Conservation (phyloP, 2,113 vertebrate genomes). For the Rhabdomys dilectus region DNA sequence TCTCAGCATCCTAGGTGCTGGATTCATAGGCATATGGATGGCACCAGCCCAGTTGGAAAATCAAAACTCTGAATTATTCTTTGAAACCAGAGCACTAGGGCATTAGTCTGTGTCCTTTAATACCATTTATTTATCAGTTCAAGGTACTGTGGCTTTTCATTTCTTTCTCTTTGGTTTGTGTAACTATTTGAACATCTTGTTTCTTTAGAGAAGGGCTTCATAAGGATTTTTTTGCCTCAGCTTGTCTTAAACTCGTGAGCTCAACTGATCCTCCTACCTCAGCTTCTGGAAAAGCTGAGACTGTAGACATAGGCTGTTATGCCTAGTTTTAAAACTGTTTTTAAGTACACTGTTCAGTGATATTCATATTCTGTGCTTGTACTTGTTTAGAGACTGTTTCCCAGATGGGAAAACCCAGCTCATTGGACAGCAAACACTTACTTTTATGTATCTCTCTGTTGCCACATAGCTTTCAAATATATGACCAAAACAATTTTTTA, state of each 20-base stretch:
- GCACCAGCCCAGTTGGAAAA: neutral
- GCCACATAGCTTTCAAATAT: conserved; percentile 9
- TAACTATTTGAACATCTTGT: neutral
- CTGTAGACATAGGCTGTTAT: neutral
- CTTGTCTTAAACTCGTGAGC: neutral
- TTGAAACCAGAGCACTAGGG: neutral
- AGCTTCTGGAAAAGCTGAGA: neutral
- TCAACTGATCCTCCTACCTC: neutral
- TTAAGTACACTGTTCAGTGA: neutral
- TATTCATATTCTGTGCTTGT: conserved; percentile 22
- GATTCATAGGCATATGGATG: neutral
- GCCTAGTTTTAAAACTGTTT: neutral
- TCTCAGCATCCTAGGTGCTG: neutral
- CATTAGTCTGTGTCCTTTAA: neutral
- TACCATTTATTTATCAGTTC: conserved; percentile 47
- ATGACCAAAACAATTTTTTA: neutral
- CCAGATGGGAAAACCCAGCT: neutral
- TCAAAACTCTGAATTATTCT: conserved; percentile 8
- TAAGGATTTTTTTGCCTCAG: neutral
- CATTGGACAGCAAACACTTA: neutral
- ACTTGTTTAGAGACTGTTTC: neutral
- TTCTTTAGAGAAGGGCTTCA: neutral
- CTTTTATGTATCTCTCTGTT: neutral
- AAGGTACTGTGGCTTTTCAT: neutral
- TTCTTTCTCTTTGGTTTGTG: neutral